Conservation (phyloP, 2,797 vertebrate genomes). For the Bucorvus abyssinicus region DNA sequence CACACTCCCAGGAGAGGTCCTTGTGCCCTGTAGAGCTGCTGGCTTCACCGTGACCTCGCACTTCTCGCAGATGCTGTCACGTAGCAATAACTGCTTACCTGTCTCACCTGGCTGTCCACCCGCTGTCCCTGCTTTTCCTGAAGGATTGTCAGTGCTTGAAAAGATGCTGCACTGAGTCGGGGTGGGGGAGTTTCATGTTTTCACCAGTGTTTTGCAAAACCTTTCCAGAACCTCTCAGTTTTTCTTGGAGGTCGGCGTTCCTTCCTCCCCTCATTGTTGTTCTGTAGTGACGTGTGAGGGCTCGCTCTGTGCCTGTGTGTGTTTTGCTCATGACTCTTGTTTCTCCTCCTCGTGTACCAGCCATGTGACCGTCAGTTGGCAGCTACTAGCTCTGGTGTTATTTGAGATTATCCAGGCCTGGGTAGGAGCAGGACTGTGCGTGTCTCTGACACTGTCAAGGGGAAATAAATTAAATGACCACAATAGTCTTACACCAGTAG, state of each 20-base stretch:
- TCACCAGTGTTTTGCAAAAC: neutral
- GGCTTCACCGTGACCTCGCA: neutral
- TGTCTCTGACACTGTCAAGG: neutral
- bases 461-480: neutral
- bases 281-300: fast-evolving
- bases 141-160: neutral
- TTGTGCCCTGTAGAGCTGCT: neutral
- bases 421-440: neutral
- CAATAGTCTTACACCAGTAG: neutral
- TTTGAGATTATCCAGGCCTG: neutral
- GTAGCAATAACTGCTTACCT: fast-evolving
- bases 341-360: neutral
- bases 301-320: fast-evolving
- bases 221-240: neutral
- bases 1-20: neutral
- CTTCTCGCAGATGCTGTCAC: neutral
- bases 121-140: neutral
- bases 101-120: neutral
- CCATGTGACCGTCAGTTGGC: neutral
- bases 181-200: fast-evolving
- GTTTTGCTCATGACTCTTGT: neutral
- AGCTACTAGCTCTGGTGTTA: neutral
- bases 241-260: neutral
- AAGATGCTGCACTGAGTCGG: fast-evolving
- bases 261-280: neutral